phyloP scores from a whole-genome alignment of 92 coral and sea anemone genomes.

The Nematostella vectensis region DNA sequence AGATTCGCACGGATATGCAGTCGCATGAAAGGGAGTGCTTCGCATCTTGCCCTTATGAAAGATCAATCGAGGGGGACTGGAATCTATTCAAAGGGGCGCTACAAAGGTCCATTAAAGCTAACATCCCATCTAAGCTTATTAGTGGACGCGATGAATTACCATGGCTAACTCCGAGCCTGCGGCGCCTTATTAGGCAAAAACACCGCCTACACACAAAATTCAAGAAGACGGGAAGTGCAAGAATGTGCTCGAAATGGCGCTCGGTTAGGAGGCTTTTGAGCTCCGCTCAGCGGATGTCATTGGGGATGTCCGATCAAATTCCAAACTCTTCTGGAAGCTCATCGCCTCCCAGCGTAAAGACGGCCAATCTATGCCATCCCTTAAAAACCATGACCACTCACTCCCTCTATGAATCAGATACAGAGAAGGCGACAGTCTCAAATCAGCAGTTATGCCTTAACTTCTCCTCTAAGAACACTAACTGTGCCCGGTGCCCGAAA shows the following conservation, averaged over 20 bases:
- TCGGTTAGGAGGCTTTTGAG: slow-evolving; percentile 6
- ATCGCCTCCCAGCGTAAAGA: slow-evolving; percentile 27
- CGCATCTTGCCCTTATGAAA: not conserved
- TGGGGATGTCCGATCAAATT: slow-evolving; percentile 3
- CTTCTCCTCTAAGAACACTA: not conserved
- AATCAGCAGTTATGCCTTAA: not conserved
- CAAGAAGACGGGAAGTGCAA: slow-evolving; percentile 12
- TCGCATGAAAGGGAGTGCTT: not conserved
- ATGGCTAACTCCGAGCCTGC: slow-evolving; percentile 21
- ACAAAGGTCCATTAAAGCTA: slow-evolving; percentile 6
- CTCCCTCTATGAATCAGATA: slow-evolving; percentile 7
- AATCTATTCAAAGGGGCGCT: slow-evolving; percentile 14
- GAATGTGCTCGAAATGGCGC: slow-evolving; percentile 11
- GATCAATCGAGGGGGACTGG: slow-evolving; percentile 30
- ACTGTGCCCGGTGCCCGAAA: too few species aligned
- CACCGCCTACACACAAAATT: slow-evolving; percentile 28
- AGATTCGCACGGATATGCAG: not conserved
- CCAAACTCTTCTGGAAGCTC: slow-evolving; percentile 9
- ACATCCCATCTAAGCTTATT: slow-evolving; percentile 27
- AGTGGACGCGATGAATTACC: slow-evolving; percentile 39
- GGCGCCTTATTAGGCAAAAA: slow-evolving; percentile 28
- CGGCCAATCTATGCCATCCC: slow-evolving; percentile 22
- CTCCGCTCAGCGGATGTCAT: slow-evolving; percentile 6
- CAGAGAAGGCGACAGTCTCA: slow-evolving; percentile 10
- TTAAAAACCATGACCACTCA: slow-evolving; percentile 9